Percentiles rank a stretch among this genome's conserved stretches.
Evolutionary conservation across 2,888 invertebrate genomes (phyloP).

Genomic region (Epinotia ramella): DNA sequence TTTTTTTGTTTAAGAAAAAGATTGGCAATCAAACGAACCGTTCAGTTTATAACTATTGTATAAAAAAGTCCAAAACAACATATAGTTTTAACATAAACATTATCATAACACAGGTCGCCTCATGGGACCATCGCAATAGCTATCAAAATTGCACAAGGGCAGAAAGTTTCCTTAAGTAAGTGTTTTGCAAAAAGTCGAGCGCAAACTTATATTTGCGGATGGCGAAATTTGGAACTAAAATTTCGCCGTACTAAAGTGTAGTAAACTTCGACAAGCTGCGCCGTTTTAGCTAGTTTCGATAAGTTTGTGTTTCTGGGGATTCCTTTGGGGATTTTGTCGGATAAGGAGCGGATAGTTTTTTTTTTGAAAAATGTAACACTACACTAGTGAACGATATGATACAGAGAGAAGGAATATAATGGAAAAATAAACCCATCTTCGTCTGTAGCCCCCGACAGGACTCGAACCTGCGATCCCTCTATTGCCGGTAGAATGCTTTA

Average conservation of each 20-base stretch:
- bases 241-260: not conserved
- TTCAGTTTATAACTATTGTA: not conserved
- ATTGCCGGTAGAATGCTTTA: no score
- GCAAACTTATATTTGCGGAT: constrained; percentile 20
- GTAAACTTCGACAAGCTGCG: constrained; percentile 1
- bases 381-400: not conserved
- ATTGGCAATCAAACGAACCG: no score
- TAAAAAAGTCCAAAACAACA: not conserved
- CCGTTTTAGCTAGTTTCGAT: not conserved
- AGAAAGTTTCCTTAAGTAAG: constrained; percentile 38
- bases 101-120: constrained; percentile 22
- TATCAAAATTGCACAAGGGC: constrained; percentile 44
- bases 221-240: not conserved
- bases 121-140: constrained; percentile 12
- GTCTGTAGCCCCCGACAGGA: no score
- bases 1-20: no score
- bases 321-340: constrained; percentile 35
- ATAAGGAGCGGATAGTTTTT: constrained; percentile 35
- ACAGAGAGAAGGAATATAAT: no score
- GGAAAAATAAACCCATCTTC: no score
- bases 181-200: constrained; percentile 31
- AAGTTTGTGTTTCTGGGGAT: constrained; percentile 12
- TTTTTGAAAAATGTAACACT: constrained; percentile 16
- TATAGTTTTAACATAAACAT: constrained; percentile 28
- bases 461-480: no score